Evolutionary conservation across 2,888 invertebrate genomes (phyloP), one percentile per base, ranked within the genome.

Genomic region (Ichneumon xanthorius): DNA sequence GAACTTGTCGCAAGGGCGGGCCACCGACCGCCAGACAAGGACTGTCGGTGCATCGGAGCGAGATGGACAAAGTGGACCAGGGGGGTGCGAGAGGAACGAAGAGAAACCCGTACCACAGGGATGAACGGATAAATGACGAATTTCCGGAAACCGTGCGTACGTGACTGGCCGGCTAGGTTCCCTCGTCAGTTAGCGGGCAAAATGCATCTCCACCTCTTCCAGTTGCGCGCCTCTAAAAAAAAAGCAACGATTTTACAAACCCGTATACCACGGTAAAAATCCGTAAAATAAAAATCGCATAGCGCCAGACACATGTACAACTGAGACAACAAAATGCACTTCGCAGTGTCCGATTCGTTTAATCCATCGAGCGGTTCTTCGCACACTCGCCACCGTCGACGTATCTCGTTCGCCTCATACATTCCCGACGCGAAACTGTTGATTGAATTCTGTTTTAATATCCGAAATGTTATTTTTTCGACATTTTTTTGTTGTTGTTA

Each of bases 111-210:
- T 22, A 72, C 30, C 83, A 48, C 84, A 73, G 87, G 88, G 87
- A 86, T 83, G 87, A 88, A 88, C 88, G 89, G 88, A 88, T 89
- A 90, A 91, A 91, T 91, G 90, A 88, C 90, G 90, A 91, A 92
- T 92, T 91, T 90, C 88, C 90, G 89, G 90, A 91, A 90, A 89
- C 89, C 86, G 88, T 87, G 88, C 88, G 88, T 90, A 90, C 89
- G 90, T 90, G 89, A 89, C 89, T 78, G 88, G 88, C 87, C 84
- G 70, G 76, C 73, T 86, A 72, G 71, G 67, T 37, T 71, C 79
- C 50, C 65, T 81, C 87, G 73, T 82, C 81, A 80, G 78, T 81
- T 65, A 26, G 55, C 75, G 84, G 53, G 48, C 75, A 85, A 88
- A 87, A 89, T 78, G 50, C 82, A 58, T 77, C 72, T 73, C 76